These are phyloP conservation scores for Catharus minimus DNA, from an alignment of 2,113 vertebrate species.

Conservation along the genomic window DNA sequence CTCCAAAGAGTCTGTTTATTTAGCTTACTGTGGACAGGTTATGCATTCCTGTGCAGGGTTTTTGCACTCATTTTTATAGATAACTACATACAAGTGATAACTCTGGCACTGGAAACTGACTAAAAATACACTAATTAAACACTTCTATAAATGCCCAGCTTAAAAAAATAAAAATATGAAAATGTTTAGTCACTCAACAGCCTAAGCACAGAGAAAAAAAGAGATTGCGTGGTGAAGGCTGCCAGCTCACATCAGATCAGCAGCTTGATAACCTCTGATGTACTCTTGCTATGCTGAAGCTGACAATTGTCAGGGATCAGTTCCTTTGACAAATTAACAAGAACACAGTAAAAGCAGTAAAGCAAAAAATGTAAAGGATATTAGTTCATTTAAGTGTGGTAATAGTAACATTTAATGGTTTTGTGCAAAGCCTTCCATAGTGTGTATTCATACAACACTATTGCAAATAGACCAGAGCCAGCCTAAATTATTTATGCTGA, in stretches of 20 bases:
- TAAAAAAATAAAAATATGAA: not conserved
- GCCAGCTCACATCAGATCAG: not conserved
- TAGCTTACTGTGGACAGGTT: not conserved
- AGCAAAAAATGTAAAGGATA: not conserved
- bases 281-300: not conserved
- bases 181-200: not conserved
- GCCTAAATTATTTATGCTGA: not conserved
- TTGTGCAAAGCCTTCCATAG: not conserved
- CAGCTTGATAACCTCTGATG: not conserved
- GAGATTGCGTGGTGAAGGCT: not conserved
- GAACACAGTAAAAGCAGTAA: not conserved
- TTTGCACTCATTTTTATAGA: not conserved
- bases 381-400: not conserved
- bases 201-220: not conserved
- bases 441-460: not conserved
- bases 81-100: not conserved
- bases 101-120: not conserved
- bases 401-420: not conserved
- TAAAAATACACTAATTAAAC: not conserved
- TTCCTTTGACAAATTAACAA: not conserved
- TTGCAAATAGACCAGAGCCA: not conserved
- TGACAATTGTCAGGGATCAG: not conserved
- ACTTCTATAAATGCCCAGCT: not conserved
- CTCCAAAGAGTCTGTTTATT: not conserved
- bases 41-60: not conserved